Conservation (phyloP, 2,888 invertebrate species). For the Hirtodrosophila cameraria region DNA sequence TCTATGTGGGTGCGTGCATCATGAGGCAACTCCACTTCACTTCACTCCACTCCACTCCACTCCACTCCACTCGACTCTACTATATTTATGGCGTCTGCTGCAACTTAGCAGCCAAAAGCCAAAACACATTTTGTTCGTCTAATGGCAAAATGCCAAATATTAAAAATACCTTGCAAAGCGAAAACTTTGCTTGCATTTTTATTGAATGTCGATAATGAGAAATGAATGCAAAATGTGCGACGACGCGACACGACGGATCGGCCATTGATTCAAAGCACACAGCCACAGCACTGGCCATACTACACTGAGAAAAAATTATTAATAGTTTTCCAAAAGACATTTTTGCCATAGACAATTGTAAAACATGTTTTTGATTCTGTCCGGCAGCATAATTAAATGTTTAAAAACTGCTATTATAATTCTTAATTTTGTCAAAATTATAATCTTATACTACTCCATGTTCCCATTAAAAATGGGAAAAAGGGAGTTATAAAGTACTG, state of each 20-base stretch:
- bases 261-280: slow-evolving; percentile 43
- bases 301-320: no score
- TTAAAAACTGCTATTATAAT: no score
- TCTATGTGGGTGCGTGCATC: slow-evolving; percentile 55
- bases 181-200: slow-evolving; percentile 67
- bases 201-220: slow-evolving; percentile 73
- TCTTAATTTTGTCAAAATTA: no score
- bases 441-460: no score
- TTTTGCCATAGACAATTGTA: no score
- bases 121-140: slow-evolving; percentile 53
- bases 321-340: no score
- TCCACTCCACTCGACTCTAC: slow-evolving; percentile 23
- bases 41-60: no score
- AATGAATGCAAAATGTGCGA: slow-evolving; percentile 69
- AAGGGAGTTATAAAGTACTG: no score
- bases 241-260: slow-evolving; percentile 29
- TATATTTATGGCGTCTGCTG: slow-evolving; percentile 74
- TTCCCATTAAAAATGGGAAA: no score
- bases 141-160: slow-evolving; percentile 71
- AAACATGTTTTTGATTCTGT: no score
- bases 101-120: slow-evolving; percentile 63
- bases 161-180: slow-evolving; percentile 36
- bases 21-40: slow-evolving; percentile 15
- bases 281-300: slow-evolving; percentile 1
- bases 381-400: no score